Evolutionary conservation across 2,797 vertebrate genomes (phyloP).

Genomic region (Otolemur crassicaudatus): DNA sequence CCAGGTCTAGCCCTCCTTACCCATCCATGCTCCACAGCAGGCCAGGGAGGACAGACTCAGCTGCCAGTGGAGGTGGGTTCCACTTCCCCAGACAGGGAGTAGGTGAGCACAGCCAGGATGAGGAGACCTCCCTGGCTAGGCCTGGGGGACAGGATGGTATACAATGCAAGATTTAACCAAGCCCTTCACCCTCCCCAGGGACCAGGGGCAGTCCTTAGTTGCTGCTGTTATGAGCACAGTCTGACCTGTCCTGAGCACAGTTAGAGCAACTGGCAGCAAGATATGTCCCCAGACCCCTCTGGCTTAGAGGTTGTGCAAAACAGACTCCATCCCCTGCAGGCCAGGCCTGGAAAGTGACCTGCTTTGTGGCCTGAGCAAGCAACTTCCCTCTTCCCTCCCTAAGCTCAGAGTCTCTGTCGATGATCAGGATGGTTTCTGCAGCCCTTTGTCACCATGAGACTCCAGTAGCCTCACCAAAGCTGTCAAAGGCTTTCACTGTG

Average conservation of each 20-base stretch:
- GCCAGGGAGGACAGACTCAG: too few species aligned
- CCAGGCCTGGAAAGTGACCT: not conserved
- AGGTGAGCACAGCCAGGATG: not conserved
- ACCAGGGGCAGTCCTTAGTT: not conserved
- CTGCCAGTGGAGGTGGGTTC: not conserved
- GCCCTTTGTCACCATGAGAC: not conserved
- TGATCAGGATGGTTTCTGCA: not conserved
- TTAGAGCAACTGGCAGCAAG: not conserved
- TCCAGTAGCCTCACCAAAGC: not conserved
- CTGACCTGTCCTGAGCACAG: not conserved
- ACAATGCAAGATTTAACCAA: not conserved
- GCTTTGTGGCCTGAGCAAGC: not conserved
- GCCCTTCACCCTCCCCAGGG: not conserved
- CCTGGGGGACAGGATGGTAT: not conserved
- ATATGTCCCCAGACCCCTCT: not conserved
- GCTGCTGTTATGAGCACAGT: not conserved
- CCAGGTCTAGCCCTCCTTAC: not conserved
- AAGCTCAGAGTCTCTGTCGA: not conserved
- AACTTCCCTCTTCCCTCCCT: not conserved
- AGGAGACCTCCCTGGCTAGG: not conserved
- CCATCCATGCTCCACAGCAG: accelerated
- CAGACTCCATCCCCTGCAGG: too few species aligned
- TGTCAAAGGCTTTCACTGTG: not conserved
- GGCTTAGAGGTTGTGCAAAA: too few species aligned
- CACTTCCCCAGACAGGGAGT: not conserved